Evolutionary conservation across 92 coral and sea anemone species (phyloP).

Genomic region (Zoanthus solanderi): DNA sequence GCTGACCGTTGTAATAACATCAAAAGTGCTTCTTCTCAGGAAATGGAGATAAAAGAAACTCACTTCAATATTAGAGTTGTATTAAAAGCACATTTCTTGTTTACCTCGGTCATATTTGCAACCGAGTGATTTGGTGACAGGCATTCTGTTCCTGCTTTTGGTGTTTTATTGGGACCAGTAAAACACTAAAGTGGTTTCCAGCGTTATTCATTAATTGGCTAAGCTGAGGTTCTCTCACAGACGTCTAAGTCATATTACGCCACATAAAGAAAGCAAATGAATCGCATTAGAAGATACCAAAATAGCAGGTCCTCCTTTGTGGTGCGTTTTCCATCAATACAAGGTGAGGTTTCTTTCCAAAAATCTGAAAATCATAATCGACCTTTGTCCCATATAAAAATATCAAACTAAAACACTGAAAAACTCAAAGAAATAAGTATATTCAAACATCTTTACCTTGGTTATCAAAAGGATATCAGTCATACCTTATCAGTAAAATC

Average conservation of each 20-base stretch:
- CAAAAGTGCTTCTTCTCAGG: slow-evolving; percentile 34
- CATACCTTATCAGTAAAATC: no score
- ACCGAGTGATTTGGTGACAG: not conserved
- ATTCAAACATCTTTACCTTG: no score
- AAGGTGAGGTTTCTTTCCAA: not conserved
- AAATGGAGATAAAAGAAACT: slow-evolving; percentile 19
- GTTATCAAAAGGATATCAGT: no score
- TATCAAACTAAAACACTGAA: not conserved
- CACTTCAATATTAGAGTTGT: slow-evolving; percentile 7
- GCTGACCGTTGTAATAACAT: slow-evolving; percentile 19
- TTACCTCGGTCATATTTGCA: slow-evolving; percentile 11
- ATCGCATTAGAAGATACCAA: not conserved
- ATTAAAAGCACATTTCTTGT: slow-evolving; percentile 34
- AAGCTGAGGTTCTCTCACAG: not conserved
- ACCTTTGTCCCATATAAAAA: not conserved
- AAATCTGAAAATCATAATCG: not conserved
- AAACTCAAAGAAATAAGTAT: not conserved
- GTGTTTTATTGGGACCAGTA: not conserved
- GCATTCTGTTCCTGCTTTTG: not conserved
- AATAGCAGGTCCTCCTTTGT: not conserved
- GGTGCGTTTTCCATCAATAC: not conserved
- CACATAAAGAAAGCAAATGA: not conserved
- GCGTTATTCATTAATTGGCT: not conserved
- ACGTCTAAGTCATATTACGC: not conserved
- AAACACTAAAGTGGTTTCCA: not conserved